Percentiles rank a stretch among this genome's conserved stretches.
These are phyloP conservation scores for Origma solitaria DNA, from an alignment of 2,113 vertebrate species.

Conservation along the genomic window DNA sequence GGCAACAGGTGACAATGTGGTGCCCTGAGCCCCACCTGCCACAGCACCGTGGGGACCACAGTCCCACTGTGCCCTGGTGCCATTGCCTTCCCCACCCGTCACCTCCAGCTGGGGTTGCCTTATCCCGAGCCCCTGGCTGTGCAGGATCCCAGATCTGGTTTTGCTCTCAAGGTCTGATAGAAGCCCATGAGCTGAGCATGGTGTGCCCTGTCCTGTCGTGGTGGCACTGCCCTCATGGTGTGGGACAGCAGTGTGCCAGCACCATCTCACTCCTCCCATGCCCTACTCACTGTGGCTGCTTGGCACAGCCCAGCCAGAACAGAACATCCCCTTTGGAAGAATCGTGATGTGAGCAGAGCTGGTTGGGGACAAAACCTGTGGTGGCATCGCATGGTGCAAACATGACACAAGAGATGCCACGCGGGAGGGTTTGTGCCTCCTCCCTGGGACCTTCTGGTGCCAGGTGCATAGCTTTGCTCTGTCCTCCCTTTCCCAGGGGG, in stretches of 20 bases:
- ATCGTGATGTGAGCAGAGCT: background rate
- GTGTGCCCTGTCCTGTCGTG: background rate
- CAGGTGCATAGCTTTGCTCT: background rate
- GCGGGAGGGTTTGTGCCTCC: accelerated
- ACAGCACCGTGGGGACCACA: accelerated
- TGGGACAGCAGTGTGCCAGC: background rate
- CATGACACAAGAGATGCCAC: accelerated
- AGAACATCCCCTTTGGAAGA: background rate
- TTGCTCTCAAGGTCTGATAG: background rate
- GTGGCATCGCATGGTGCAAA: background rate
- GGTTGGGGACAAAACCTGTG: background rate
- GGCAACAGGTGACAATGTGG: accelerated
- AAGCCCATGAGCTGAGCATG: accelerated
- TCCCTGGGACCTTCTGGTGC: background rate
- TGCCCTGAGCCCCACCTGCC: background rate
- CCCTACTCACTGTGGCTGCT: accelerated
- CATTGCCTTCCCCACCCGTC: background rate
- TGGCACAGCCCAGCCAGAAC: background rate
- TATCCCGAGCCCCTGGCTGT: accelerated
- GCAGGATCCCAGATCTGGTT: background rate
- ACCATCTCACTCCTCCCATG: accelerated
- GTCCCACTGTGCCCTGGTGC: background rate
- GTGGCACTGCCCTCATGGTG: background rate
- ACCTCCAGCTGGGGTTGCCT: background rate
- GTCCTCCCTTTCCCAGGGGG: background rate